A percentile compares a stretch with the other conserved stretches of the same genome.
Evolutionary conservation across 2,797 vertebrate species (phyloP).

Genomic region (Notolabrus celidotus): DNA sequence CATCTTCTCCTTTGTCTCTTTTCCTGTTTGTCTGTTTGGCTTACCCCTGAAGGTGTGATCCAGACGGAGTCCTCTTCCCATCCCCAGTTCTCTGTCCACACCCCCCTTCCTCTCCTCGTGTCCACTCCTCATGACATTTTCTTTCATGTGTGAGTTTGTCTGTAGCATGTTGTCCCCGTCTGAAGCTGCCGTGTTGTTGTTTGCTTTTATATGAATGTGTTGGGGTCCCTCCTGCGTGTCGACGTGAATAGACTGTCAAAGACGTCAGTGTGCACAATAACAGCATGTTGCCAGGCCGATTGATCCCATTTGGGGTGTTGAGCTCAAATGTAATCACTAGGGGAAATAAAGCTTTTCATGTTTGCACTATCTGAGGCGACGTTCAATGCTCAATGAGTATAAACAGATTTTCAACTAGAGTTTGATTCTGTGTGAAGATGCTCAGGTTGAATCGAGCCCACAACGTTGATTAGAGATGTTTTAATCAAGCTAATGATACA

Average conservation of each 20-base stretch:
- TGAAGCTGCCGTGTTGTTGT: no score
- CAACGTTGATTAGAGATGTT: no score
- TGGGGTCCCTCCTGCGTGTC: not conserved
- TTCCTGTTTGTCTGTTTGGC: conserved; percentile 21
- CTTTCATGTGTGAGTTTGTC: not conserved
- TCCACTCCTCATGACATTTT: not conserved
- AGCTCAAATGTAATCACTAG: conserved; percentile 1
- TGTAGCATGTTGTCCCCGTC: conserved; percentile 3
- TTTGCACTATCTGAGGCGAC: not conserved
- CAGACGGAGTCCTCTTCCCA: conserved; percentile 61
- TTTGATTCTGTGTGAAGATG: not conserved
- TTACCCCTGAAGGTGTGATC: conserved; percentile 43
- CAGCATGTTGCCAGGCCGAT: conserved; percentile 54
- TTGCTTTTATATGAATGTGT: conserved; percentile 2
- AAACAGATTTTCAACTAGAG: not conserved
- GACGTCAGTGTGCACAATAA: conserved; percentile 50
- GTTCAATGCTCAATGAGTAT: not conserved
- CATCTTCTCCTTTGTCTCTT: conserved; percentile 11
- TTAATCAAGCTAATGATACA: no score
- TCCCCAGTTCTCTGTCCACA: no score
- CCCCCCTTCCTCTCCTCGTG: conserved; percentile 1
- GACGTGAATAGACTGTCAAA: conserved; percentile 66
- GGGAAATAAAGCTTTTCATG: conserved; percentile 19
- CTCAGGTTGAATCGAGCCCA: no score
- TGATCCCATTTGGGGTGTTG: conserved; percentile 48